Evolutionary conservation across 1,140 invertebrate genomes (phyloP).

Genomic region (Goniozus legneri): DNA sequence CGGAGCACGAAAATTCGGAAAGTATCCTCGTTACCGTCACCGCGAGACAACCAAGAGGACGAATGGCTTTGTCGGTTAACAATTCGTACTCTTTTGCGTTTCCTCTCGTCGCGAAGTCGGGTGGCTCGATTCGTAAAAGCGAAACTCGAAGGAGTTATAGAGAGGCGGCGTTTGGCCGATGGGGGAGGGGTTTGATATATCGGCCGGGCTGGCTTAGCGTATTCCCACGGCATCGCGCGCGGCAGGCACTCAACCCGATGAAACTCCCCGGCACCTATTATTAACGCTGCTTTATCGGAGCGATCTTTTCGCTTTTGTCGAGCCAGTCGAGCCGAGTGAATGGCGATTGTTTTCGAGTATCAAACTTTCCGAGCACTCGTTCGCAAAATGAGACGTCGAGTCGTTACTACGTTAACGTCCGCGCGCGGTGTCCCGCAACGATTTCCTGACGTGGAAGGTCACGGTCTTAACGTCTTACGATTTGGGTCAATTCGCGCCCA

Average conservation of each 20-base stretch:
- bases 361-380: too few species aligned
- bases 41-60: slow-evolving; percentile 3
- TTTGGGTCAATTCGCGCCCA: slow-evolving; percentile 21
- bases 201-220: too few species aligned
- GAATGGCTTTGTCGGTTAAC: slow-evolving; percentile 10
- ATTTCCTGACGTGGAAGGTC: slow-evolving; percentile 11
- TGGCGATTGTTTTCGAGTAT: too few species aligned
- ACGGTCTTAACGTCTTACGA: slow-evolving; percentile 8
- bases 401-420: too few species aligned
- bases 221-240: not conserved
- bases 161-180: not conserved
- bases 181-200: too few species aligned
- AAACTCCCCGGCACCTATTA: slow-evolving; percentile 21
- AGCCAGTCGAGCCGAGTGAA: not conserved
- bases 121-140: slow-evolving; percentile 7
- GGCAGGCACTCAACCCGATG: slow-evolving; percentile 22
- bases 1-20: slow-evolving; percentile 11
- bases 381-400: too few species aligned
- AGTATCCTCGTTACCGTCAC: slow-evolving; percentile 9
- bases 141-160: not conserved
- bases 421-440: slow-evolving; percentile 6
- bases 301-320: too few species aligned
- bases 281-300: too few species aligned
- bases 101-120: slow-evolving; percentile 1
- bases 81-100: slow-evolving; percentile 8